Evolutionary conservation across 2,797 vertebrate species (phyloP), one percentile per base, ranked within the genome.

Genomic region (Melanotaenia trifasciata): DNA sequence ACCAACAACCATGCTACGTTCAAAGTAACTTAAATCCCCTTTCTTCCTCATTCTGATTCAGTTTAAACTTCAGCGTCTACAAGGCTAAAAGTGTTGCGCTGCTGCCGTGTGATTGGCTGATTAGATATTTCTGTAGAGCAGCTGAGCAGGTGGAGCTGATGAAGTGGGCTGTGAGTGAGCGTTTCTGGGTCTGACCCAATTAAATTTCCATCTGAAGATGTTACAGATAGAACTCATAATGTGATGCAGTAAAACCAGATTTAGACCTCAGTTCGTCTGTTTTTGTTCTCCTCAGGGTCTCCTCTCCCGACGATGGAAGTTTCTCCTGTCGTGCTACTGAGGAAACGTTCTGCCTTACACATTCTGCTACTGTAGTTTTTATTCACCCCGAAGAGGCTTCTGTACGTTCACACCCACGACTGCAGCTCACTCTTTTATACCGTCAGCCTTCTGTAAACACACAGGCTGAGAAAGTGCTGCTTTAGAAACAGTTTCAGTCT

Each of bases 301-400:
- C 33, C 5, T 1, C 62, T 7, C 2, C 13, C 14, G 61, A 58
- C 24, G 12, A 13, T 7, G 83, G 64, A 24, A 10, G 32, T 11
- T 4, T 51, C 68, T 76, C 45, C 76, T 47, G 66, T 33, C 70
- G 35, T 43, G n/a, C 72, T 45, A 1, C 74, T 5, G 67, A 77
- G 43, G 74, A 68, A 60, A 67, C 62, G 4, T 20, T 67, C 83
- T 88, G 88, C 90, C 88, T 89, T 87, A 80, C 72, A 53, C 62
- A 1, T 78, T 73, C 79, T 69, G 81, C 72, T 47, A 14, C 72
- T 70, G 77, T 60, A 0, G 12, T 67, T 76, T 78, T 74, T 72
- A 58, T 36, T 57, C 4, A 0, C 22, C 22, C 61, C 12, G 3
- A 45, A 54, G 5, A 51, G 13, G 22, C 66, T 18, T 65, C 20